Evolutionary conservation across 2,797 vertebrate species (phyloP).

Genomic region (Oceanodroma leucorhoa): DNA sequence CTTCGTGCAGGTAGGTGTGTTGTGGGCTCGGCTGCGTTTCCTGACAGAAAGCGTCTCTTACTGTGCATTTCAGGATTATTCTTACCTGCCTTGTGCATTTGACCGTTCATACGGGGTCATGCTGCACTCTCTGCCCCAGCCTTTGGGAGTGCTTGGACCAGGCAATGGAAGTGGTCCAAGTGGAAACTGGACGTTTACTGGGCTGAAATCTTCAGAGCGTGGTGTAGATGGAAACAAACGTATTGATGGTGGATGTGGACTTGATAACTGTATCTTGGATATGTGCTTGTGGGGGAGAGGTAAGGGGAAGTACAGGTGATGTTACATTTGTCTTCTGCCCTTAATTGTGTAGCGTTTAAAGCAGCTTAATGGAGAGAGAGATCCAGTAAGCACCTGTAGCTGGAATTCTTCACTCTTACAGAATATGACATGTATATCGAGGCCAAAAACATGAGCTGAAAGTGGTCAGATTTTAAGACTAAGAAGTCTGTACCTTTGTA

Average conservation of each 20-base stretch:
- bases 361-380: neutral
- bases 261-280: neutral
- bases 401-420: neutral
- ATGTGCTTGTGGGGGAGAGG: neutral
- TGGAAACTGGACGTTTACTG: neutral
- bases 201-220: neutral
- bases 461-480: neutral
- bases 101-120: neutral
- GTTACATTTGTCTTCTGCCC: neutral
- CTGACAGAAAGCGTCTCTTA: neutral
- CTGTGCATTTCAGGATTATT: neutral
- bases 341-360: neutral
- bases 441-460: neutral
- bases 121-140: neutral
- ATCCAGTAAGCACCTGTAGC: neutral
- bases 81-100: neutral
- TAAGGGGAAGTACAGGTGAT: neutral
- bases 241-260: neutral
- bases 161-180: neutral
- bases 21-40: neutral
- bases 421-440: neutral
- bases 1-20: neutral
- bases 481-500: neutral
- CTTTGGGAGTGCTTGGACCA: neutral
- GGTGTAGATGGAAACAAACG: rapidly evolving